Evolutionary conservation across 2,797 vertebrate species (phyloP), one percentile per base, ranked within the genome.

Genomic region (Babyrousa celebensis): DNA sequence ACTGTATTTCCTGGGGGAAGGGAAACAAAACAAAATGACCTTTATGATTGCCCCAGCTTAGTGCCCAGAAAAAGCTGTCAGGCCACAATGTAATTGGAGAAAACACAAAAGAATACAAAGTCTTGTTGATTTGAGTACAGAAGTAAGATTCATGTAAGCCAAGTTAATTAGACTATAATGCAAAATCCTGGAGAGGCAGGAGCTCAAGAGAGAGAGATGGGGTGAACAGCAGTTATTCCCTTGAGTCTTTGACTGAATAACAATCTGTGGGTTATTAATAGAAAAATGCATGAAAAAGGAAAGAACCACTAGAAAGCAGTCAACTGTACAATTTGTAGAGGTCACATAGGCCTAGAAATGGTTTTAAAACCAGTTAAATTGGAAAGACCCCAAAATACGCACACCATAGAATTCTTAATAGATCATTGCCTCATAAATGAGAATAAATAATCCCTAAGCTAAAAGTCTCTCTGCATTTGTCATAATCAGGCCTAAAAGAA

Each of bases 391-490:
- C 56, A 36, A 58, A 58, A 58, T 15, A 36, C 32, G 23, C 54
- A 25, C 20, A 79, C 20, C 54, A 36, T 36, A 79, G 12, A 23
- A 54, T 79, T 79, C n/a, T 58, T 54, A 79, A 79, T 36, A 58
- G 56, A 54, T 16, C n/a, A 58, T 36, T 58, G 20, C n/a, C 23
- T 79, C 77, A 36, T 65, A 85, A 79, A 70, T 48, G 20, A 43
- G 25, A 89, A 82, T 77, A 82, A 86, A 95, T 91, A 92, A 82
- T n/a, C 48, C 12, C n/a, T 67, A 36, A 58, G n/a, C 20, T 79
- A 58, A 79, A 79, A 36, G 54, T 15, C 12, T 79, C 77, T 58
- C n/a, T 79, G n/a, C 54, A 79, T 79, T 79, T 36, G n/a, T 58
- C 77, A 20, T n/a, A 79, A 58, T 36, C 54, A 23, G 58, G 12